Percentiles rank a stretch among this genome's conserved stretches.
These are phyloP conservation scores for Scaptomyza reducta DNA, from an alignment of 2,888 invertebrate species.

Conservation along the genomic window DNA sequence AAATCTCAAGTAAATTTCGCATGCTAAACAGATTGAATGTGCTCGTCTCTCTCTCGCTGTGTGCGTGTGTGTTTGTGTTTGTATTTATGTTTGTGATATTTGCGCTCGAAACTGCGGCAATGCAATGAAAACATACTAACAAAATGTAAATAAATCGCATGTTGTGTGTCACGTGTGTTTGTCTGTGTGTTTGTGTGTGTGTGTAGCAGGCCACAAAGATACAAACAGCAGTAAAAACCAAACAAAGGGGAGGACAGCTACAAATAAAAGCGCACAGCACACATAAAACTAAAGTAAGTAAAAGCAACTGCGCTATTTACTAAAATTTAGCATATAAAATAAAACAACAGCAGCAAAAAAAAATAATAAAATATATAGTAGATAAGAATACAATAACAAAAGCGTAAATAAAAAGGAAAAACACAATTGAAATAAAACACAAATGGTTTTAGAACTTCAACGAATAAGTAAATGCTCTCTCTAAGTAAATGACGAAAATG, in stretches of 20 bases:
- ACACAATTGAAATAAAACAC: conserved; percentile 29
- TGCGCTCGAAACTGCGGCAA: conserved; percentile 72
- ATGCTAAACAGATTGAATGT: conserved; percentile 55
- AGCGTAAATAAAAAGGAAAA: conserved; percentile 32
- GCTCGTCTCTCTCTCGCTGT: not conserved
- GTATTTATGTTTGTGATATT: conserved; percentile 57
- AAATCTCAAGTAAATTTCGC: conserved; percentile 63
- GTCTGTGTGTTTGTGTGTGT: conserved; percentile 38
- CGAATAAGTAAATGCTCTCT: conserved; percentile 29
- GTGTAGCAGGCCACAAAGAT: conserved; percentile 44
- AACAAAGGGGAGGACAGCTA: conserved; percentile 21
- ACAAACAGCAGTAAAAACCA: conserved; percentile 49
- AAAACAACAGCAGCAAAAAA: conserved; percentile 34
- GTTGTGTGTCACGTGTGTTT: conserved; percentile 34
- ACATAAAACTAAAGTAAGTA: conserved; percentile 77
- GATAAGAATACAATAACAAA: not conserved
- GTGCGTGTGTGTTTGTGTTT: not conserved
- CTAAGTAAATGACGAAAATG: conserved; percentile 3
- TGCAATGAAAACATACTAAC: conserved; percentile 74
- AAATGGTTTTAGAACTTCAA: not conserved
- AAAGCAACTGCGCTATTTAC: conserved; percentile 68
- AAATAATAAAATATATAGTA: conserved; percentile 24
- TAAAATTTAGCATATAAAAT: conserved; percentile 73
- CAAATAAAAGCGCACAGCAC: conserved; percentile 46
- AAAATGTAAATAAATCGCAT: conserved; percentile 77